These are phyloP conservation scores for Drosophila mimetica DNA, from an alignment of 2,888 invertebrate genomes.

Conservation along the genomic window DNA sequence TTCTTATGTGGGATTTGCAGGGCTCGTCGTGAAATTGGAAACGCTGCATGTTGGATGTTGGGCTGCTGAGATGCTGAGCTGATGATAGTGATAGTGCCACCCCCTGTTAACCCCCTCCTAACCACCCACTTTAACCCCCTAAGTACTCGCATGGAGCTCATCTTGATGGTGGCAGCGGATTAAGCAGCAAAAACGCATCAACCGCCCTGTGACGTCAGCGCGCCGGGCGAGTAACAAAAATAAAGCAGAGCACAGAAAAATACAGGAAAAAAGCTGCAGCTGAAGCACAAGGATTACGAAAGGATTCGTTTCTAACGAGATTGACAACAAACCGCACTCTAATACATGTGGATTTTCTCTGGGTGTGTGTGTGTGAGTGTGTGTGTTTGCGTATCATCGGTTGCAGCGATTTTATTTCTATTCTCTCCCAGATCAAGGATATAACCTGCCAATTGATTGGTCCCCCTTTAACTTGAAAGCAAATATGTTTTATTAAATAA, in stretches of 20 bases:
- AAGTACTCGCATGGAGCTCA: slow-evolving; percentile 46
- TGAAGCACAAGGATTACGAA: slow-evolving; percentile 78
- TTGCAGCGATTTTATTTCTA: slow-evolving; percentile 66
- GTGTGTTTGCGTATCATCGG: slow-evolving; percentile 33
- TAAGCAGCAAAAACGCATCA: slow-evolving; percentile 74
- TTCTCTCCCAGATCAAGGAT: slow-evolving; percentile 14
- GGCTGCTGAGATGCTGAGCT: slow-evolving; percentile 33
- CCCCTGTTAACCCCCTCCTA: not conserved
- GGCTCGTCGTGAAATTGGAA: slow-evolving; percentile 70
- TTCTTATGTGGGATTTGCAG: slow-evolving; percentile 74
- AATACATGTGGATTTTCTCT: slow-evolving; percentile 12
- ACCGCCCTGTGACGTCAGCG: slow-evolving; percentile 28
- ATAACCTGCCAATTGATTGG: not conserved
- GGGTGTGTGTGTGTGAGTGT: slow-evolving; percentile 2
- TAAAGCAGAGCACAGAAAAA: not conserved
- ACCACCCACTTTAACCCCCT: not conserved
- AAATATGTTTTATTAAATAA: not conserved
- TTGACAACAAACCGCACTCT: slow-evolving; percentile 75
- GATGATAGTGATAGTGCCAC: slow-evolving; percentile 25
- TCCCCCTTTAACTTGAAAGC: not conserved
- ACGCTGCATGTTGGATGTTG: slow-evolving; percentile 43
- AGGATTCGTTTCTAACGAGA: slow-evolving; percentile 79
- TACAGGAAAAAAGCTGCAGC: slow-evolving; percentile 64
- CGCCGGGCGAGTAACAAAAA: not conserved
- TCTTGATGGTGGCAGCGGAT: slow-evolving; percentile 76